A percentile compares a stretch with the other conserved stretches of the same genome.
Conservation (phyloP, 2,888 invertebrate genomes). For the Drosophila pseudotakahashii region DNA sequence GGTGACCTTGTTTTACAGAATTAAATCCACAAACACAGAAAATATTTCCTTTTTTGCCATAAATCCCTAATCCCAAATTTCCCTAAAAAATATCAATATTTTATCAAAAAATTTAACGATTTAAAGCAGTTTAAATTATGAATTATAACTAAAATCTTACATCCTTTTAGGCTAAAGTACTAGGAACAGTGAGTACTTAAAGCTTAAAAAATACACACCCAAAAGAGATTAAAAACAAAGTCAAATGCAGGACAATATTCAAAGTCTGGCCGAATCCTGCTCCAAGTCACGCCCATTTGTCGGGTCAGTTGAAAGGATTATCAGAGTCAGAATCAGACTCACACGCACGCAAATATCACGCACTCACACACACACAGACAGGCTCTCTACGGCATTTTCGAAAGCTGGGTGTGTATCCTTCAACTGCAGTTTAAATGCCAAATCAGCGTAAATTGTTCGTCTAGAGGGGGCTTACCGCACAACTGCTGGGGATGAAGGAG, state of each 20-base stretch:
- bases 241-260: not conserved
- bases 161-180: too few relatives aligned
- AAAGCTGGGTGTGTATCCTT: conserved; percentile 56
- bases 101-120: too few relatives aligned
- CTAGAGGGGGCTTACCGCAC: conserved; percentile 5
- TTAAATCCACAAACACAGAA: too few relatives aligned
- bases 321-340: conserved; percentile 14
- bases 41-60: too few relatives aligned
- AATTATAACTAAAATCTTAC: too few relatives aligned
- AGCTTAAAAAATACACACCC: too few relatives aligned
- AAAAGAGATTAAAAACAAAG: not conserved
- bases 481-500: not conserved
- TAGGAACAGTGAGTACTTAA: too few relatives aligned
- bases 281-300: conserved; percentile 22
- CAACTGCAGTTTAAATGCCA: conserved; percentile 71
- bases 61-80: too few relatives aligned
- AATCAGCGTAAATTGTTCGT: conserved; percentile 53
- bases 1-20: too few relatives aligned
- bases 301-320: conserved; percentile 26
- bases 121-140: too few relatives aligned
- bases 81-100: too few relatives aligned
- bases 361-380: not conserved
- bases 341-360: conserved; percentile 9
- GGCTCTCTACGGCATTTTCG: conserved; percentile 1
- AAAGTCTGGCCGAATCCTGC: not conserved